Conservation (phyloP, 2,888 invertebrate species). For the Mayetiola destructor region DNA sequence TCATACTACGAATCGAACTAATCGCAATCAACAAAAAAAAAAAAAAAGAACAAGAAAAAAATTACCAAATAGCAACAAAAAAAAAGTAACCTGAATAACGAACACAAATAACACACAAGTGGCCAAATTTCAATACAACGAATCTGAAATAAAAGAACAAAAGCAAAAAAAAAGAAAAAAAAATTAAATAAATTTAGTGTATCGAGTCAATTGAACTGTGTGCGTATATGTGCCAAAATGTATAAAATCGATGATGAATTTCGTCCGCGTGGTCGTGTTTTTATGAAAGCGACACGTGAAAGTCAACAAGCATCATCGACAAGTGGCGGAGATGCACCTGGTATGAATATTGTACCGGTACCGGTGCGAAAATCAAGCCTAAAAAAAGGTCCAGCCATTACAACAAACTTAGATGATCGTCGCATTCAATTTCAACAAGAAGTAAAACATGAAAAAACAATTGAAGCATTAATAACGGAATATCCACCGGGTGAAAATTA, state of each 20-base stretch:
- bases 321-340: background rate
- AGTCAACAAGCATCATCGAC: background rate
- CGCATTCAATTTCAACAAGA: constrained; percentile 36
- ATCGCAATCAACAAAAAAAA: background rate
- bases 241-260: constrained; percentile 27
- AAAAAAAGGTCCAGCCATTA: constrained; percentile 47
- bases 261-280: constrained; percentile 26
- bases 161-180: background rate
- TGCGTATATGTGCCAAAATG: constrained; percentile 19
- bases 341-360: constrained; percentile 9
- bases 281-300: constrained; percentile 26
- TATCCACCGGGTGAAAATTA: constrained; percentile 25
- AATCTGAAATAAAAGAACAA: no score
- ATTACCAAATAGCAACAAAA: background rate
- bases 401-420: constrained; percentile 40
- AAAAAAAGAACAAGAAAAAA: background rate
- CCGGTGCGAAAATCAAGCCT: constrained; percentile 36
- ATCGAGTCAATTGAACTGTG: background rate
- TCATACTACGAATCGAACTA: no score
- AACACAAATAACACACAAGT: no score
- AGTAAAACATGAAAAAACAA: constrained; percentile 41
- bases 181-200: background rate
- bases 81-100: background rate
- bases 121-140: no score
- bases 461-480: constrained; percentile 40